These are phyloP conservation scores for Pseudorectes ferrugineus DNA, from an alignment of 2,113 vertebrate genomes.

Conservation along the genomic window DNA sequence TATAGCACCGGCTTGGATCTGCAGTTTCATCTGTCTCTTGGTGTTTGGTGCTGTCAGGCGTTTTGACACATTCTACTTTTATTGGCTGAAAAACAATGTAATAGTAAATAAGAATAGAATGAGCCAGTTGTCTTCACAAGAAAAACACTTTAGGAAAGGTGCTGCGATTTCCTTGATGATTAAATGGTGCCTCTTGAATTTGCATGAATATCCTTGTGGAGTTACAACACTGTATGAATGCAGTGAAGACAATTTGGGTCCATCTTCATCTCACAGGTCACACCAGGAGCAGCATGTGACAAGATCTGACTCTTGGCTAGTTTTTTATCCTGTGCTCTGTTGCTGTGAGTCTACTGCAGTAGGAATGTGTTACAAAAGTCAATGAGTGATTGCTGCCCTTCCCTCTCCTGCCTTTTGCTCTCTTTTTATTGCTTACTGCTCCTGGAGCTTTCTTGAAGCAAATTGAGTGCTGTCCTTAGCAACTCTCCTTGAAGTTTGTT, in stretches of 20 bases:
- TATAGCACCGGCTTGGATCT: not conserved
- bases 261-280: not conserved
- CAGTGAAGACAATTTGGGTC: not conserved
- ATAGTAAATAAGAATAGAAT: conserved; percentile 17
- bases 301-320: not conserved
- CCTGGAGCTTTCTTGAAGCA: not conserved
- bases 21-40: not conserved
- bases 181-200: not conserved
- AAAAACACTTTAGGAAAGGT: not conserved
- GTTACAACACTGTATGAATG: not conserved
- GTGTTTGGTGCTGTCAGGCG: not conserved
- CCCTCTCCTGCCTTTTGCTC: not conserved
- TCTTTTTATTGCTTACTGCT: not conserved
- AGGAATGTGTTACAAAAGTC: not conserved
- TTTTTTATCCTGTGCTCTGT: not conserved
- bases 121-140: not conserved
- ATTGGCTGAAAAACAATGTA: not conserved
- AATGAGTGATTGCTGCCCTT: not conserved
- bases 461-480: not conserved
- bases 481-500: not conserved
- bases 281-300: not conserved
- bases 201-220: not conserved
- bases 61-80: conserved; percentile 13
- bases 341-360: not conserved
- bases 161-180: not conserved